Evolutionary conservation across 1,140 invertebrate species (phyloP).

Genomic region (Cepaea nemoralis): DNA sequence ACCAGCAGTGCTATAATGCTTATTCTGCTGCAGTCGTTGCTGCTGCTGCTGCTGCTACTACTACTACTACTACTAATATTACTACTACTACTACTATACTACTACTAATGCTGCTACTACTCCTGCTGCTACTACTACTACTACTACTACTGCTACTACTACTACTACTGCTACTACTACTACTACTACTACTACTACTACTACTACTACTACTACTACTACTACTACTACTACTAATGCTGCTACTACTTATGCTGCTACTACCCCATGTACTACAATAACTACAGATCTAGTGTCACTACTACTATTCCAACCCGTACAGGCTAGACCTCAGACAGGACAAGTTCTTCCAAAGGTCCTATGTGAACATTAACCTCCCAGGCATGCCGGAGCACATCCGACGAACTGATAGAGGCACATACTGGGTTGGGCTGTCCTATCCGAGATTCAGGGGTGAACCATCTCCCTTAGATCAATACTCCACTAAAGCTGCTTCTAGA

Average conservation of each 20-base stretch:
- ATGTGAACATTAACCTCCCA: conserved; percentile 52
- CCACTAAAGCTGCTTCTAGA: conserved; percentile 64
- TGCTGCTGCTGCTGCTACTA: not conserved
- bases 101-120: no score
- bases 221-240: not conserved
- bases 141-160: no score
- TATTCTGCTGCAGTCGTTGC: not conserved
- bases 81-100: not conserved
- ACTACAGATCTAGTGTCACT: not conserved
- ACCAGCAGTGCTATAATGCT: no score
- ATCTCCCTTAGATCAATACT: conserved; percentile 62
- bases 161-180: no score
- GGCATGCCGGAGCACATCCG: conserved; percentile 79
- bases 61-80: not conserved
- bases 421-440: conserved; percentile 77
- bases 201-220: not conserved
- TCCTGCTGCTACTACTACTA: no score
- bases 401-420: conserved; percentile 79
- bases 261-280: no score
- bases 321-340: conserved; percentile 20
- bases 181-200: no score
- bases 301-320: no score
- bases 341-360: conserved; percentile 6
- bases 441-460: conserved; percentile 63
- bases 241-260: not conserved